Evolutionary conservation across 2,113 vertebrate species (phyloP).

Genomic region (Regulus satrapa): DNA sequence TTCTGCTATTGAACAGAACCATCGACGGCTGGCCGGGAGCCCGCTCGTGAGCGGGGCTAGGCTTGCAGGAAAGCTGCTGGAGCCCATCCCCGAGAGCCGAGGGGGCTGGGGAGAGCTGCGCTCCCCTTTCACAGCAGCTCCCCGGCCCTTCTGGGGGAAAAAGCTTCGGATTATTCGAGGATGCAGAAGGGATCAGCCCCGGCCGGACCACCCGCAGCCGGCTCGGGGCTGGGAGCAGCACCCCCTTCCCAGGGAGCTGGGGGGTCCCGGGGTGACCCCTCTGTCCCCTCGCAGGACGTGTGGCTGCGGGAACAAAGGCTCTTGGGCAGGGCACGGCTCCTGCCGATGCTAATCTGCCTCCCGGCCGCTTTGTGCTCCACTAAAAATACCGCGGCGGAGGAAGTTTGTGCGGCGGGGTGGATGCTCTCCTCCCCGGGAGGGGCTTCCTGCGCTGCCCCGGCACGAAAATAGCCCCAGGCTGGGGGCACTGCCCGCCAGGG

Average conservation of each 20-base stretch:
- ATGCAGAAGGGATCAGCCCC: neutral
- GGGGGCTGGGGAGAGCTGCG: neutral
- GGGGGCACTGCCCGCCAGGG: too few relatives aligned
- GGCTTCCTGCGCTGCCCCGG: slow-evolving; percentile 50
- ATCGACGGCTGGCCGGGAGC: neutral
- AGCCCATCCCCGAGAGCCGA: neutral
- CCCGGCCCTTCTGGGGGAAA: neutral
- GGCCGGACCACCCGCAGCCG: neutral
- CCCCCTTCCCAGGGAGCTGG: neutral
- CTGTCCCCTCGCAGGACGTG: neutral
- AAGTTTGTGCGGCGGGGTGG: slow-evolving; percentile 49
- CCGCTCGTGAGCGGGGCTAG: neutral
- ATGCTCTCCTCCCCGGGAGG: slow-evolving; percentile 58
- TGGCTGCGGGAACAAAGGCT: slow-evolving; percentile 18
- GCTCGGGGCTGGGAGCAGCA: neutral
- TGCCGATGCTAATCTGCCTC: slow-evolving; percentile 50
- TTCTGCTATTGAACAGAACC: slow-evolving; percentile 1
- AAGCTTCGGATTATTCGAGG: neutral
- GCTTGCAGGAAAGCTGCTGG: neutral
- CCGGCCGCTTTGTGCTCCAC: slow-evolving; percentile 53
- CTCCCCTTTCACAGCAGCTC: neutral
- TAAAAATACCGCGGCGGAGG: slow-evolving; percentile 47
- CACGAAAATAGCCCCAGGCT: neutral
- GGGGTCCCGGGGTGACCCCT: neutral
- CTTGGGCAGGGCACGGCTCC: neutral